These are phyloP conservation scores for Desoria tigrina DNA, from an alignment of 2,888 invertebrate genomes.

Conservation along the genomic window DNA sequence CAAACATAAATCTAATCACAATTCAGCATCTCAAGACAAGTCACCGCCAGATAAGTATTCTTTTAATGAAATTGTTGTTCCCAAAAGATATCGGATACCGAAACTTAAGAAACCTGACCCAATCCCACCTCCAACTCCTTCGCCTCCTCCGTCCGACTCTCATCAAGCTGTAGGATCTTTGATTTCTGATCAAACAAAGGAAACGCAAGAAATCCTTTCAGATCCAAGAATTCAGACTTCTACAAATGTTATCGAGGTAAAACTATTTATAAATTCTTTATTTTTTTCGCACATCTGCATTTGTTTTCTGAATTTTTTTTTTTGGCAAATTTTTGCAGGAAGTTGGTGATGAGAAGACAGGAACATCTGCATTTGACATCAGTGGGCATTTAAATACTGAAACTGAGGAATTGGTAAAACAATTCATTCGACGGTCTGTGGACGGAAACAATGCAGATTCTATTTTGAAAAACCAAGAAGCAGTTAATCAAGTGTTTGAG, in stretches of 20 bases:
- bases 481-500: conserved; percentile 31
- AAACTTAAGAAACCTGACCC: conserved; percentile 58
- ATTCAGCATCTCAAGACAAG: conserved; percentile 8
- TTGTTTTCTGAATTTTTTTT: no score
- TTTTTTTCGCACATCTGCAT: no score
- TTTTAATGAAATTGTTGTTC: no score
- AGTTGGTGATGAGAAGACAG: background rate
- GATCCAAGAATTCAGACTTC: no score
- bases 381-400: conserved; percentile 9
- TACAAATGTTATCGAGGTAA: no score
- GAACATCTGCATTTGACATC: background rate
- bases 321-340: no score
- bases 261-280: no score
- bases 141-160: background rate
- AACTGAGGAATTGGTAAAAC: conserved; percentile 32
- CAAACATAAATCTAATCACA: background rate
- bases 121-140: conserved; percentile 17
- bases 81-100: conserved; percentile 58
- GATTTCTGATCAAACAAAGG: no score
- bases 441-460: conserved; percentile 25
- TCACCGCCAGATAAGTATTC: conserved; percentile 10
- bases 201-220: no score
- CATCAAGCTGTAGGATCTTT: background rate
- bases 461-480: conserved; percentile 29
- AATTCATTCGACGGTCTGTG: conserved; percentile 32